Base-by-base conservation (phyloP, 2,888 invertebrate species). In the Temnothorax ravouxi region DNA sequence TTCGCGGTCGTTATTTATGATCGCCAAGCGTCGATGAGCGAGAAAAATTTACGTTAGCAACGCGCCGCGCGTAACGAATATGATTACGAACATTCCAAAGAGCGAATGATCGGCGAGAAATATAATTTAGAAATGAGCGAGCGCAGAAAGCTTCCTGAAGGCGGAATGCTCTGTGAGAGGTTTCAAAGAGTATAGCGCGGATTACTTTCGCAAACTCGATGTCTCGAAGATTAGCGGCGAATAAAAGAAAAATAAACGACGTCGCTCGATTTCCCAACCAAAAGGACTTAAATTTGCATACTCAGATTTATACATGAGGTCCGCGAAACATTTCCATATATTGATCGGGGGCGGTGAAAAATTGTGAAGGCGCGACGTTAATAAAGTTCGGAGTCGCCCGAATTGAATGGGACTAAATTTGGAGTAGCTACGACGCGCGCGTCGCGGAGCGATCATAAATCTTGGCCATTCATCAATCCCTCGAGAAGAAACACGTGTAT, bases 121-220 rank as follows among this genome's bases (percentile, higher is more conserved):
- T 80, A 50, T 80, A 80, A 80, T 79, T 71, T 61, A 69, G 72
- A 72, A 61, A 50, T 72, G 47, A 71, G 59, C 41, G 25, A 21
- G 21, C 41, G 54, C 52, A 47, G 34, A 59, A n/a, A 61, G 13
- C 11, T 71, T n/a, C 6, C 15, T 18, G 21, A 64, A 18, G 5
- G 15, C 2, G 29, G 6, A 54, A n/a, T n/a, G n/a, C n/a, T n/a
- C n/a, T n/a, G n/a, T n/a, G n/a, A n/a, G n/a, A n/a, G n/a, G n/a
- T n/a, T n/a, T n/a, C n/a, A n/a, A n/a, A n/a, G n/a, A n/a, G n/a
- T n/a, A n/a, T n/a, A n/a, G 18, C 6, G 2, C 2, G 9, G 34
- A 4, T 62, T 61, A 38, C n/a, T 75, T 47, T 75, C 21, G 47
- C 8, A 47, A 34, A 50, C 13, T 15, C n/a, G 18, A 25, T 25